Evolutionary conservation across 2,888 invertebrate species (phyloP).

Genomic region (Aphidius colemani): DNA sequence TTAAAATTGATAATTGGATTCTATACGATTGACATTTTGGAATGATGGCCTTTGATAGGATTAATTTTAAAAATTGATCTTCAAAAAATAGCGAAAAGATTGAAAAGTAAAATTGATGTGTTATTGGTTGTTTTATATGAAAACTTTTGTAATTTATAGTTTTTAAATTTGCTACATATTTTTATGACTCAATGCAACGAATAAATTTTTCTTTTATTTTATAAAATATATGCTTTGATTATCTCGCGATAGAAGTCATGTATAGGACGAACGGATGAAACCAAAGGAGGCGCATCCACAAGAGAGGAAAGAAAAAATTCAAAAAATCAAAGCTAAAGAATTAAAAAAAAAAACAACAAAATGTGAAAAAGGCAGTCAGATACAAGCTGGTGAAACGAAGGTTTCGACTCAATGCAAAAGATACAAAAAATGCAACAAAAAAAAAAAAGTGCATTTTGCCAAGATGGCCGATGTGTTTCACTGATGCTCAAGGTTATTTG

Average conservation of each 20-base stretch:
- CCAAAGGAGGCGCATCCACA: constrained; percentile 19
- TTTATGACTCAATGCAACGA: neutral
- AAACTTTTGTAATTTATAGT: no score
- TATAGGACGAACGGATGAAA: constrained; percentile 47
- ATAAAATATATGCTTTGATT: constrained; percentile 8
- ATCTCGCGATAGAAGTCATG: constrained; percentile 48
- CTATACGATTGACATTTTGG: no score
- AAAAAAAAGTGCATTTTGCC: constrained; percentile 56
- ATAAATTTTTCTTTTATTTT: constrained; percentile 2
- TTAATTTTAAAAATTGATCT: no score
- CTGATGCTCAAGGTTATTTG: constrained; percentile 56
- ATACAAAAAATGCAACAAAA: constrained; percentile 28
- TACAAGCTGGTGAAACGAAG: constrained; percentile 24
- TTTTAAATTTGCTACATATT: no score
- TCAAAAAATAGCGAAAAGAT: no score
- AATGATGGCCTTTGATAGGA: no score
- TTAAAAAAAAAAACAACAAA: constrained; percentile 26
- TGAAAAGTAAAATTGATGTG: no score
- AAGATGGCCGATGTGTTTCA: constrained; percentile 56
- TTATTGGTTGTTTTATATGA: no score
- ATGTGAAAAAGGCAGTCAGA: constrained; percentile 22
- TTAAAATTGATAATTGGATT: no score
- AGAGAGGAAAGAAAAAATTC: constrained; percentile 22
- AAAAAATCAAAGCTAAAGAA: constrained; percentile 25
- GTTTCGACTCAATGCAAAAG: constrained; percentile 26